These are phyloP conservation scores for Spilosoma lubricipeda DNA, from an alignment of 2,888 invertebrate species.

Conservation along the genomic window DNA sequence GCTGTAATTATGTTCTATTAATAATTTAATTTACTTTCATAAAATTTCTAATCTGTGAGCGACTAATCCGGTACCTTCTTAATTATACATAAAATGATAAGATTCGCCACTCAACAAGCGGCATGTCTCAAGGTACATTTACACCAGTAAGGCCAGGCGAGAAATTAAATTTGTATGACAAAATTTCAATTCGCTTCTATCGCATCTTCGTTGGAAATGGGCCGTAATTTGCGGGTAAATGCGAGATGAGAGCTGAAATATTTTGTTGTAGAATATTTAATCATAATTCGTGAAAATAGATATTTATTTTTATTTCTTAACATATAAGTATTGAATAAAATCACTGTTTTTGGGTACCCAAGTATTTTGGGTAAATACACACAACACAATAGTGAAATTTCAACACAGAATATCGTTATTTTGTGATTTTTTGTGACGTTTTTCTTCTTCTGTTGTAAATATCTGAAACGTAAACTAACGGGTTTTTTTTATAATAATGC, in stretches of 20 bases:
- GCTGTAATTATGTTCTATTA: not conserved
- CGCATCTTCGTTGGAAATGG: not conserved
- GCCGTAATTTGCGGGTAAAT: not conserved
- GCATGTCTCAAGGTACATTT: not conserved
- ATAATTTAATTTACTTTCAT: not conserved
- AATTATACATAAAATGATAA: not conserved
- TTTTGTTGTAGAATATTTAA: not conserved
- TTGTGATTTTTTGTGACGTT: too few relatives aligned
- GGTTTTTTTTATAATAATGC: too few relatives aligned
- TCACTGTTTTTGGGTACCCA: too few relatives aligned
- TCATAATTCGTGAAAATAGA: not conserved
- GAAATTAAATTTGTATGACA: conserved; percentile 3
- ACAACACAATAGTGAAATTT: too few relatives aligned
- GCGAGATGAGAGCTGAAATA: not conserved
- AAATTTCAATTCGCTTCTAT: conserved; percentile 7
- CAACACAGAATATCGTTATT: too few relatives aligned
- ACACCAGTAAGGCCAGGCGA: not conserved
- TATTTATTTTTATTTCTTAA: not conserved
- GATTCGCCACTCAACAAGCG: not conserved
- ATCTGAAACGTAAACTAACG: too few relatives aligned
- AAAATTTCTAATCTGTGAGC: not conserved
- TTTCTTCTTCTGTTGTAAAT: too few relatives aligned
- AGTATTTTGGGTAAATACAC: too few relatives aligned
- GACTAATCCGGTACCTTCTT: not conserved
- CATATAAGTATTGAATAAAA: too few relatives aligned